Percentiles rank a stretch among this genome's conserved stretches.
Evolutionary conservation across 1,140 invertebrate species (phyloP).

Genomic region (Meloidogyne hapla): DNA sequence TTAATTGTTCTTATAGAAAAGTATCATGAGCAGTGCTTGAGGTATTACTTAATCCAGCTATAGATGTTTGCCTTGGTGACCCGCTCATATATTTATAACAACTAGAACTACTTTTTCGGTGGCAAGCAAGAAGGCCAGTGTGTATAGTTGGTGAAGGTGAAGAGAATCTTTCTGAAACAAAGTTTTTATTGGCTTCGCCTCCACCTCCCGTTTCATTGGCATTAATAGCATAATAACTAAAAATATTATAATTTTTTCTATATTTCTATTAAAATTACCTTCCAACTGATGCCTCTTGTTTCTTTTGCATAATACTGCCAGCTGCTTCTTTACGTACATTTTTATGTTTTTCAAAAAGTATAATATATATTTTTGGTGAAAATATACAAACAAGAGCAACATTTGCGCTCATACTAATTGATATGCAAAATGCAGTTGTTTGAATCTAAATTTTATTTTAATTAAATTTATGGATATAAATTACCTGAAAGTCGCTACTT

Average conservation of each 20-base stretch:
- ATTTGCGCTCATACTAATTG: conserved; percentile 65
- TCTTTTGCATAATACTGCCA: conserved; percentile 56
- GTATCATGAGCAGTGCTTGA: conserved; percentile 58
- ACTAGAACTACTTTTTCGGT: conserved; percentile 39
- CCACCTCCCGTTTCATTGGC: conserved; percentile 31
- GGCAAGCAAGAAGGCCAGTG: conserved; percentile 54
- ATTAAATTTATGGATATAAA: conserved; percentile 5
- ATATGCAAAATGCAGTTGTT: conserved; percentile 69
- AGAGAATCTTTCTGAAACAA: background rate
- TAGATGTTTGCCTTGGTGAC: background rate
- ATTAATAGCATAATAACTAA: conserved; percentile 33
- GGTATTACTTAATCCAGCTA: conserved; percentile 46
- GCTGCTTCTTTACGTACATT: conserved; percentile 68
- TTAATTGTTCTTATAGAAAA: conserved; percentile 49
- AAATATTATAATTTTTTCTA: conserved; percentile 8
- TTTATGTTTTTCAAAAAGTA: conserved; percentile 72
- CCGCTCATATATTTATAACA: background rate
- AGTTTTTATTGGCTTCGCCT: conserved; percentile 12
- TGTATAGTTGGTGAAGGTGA: conserved; percentile 46
- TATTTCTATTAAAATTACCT: background rate
- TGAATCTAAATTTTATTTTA: conserved; percentile 65
- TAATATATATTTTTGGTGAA: conserved; percentile 72
- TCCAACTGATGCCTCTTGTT: conserved; percentile 26
- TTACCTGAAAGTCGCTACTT: conserved; percentile 68
- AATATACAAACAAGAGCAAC: conserved; percentile 69